Percentiles rank a stretch among this genome's conserved stretches.
Evolutionary conservation across 2,797 vertebrate genomes (phyloP).

Genomic region (Austrolebias charrua): DNA sequence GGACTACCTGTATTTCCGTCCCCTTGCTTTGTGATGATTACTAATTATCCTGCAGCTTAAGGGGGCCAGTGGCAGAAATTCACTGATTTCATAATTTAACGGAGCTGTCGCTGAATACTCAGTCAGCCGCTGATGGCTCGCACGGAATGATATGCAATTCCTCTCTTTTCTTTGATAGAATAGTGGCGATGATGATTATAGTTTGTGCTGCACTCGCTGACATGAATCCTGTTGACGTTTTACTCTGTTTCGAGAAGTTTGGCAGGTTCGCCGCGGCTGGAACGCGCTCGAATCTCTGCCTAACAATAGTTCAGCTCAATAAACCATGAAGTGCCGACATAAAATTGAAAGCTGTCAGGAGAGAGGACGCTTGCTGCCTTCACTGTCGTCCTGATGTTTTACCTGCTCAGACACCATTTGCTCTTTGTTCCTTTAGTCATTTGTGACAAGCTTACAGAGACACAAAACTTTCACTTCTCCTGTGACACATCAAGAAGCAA

Average conservation of each 20-base stretch:
- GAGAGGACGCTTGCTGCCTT: conserved; percentile 23
- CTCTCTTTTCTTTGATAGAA: conserved; percentile 75
- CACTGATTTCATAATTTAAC: conserved; percentile 85
- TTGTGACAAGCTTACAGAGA: background rate
- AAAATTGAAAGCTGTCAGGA: conserved; percentile 36
- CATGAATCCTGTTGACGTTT: conserved; percentile 80
- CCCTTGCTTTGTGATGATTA: conserved; percentile 98
- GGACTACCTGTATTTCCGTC: no score
- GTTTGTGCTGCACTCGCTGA: conserved; percentile 73
- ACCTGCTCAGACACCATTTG: conserved; percentile 16
- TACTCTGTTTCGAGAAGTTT: conserved; percentile 70
- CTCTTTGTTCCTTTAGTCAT: conserved; percentile 27
- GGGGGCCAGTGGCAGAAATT: conserved; percentile 83
- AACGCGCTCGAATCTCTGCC: conserved; percentile 48
- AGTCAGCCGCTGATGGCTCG: conserved; percentile 67
- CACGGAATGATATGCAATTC: conserved; percentile 75
- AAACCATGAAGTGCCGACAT: conserved; percentile 36
- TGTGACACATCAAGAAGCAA: background rate
- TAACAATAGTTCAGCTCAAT: conserved; percentile 57
- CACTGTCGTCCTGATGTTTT: conserved; percentile 6
- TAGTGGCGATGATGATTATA: conserved; percentile 75
- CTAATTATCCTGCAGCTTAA: conserved; percentile 94
- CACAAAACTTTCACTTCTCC: background rate
- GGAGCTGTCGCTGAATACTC: conserved; percentile 78
- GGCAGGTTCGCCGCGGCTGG: conserved; percentile 46